A percentile compares a stretch with the other conserved stretches of the same genome.
Conservation (phyloP, 2,888 invertebrate genomes). For the Epirrhoe alternata region DNA sequence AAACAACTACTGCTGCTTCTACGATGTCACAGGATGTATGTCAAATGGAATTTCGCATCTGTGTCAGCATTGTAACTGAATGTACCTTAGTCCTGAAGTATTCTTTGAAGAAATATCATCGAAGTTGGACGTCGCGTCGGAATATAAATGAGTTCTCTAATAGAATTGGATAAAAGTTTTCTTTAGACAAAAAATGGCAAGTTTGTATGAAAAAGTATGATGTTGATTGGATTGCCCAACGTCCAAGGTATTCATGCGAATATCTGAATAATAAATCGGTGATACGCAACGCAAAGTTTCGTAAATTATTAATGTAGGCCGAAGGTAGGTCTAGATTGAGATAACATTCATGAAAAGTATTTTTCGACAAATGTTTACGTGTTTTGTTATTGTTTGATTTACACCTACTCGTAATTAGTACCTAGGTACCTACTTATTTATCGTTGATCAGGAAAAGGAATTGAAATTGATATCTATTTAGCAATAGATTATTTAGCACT, state of each 20-base stretch:
- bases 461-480: no score
- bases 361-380: no score
- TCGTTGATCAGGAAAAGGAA: no score
- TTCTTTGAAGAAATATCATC: slow-evolving; percentile 55
- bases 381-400: no score
- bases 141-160: slow-evolving; percentile 69
- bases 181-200: slow-evolving; percentile 60
- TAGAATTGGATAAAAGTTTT: slow-evolving; percentile 67
- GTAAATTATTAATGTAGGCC: slow-evolving; percentile 1
- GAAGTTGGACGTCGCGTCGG: slow-evolving; percentile 52
- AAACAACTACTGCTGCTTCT: not conserved
- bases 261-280: slow-evolving; percentile 26
- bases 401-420: no score
- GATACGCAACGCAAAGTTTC: slow-evolving; percentile 9
- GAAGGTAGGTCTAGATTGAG: no score
- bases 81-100: slow-evolving; percentile 40
- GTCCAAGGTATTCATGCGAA: slow-evolving; percentile 17
- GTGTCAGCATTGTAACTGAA: slow-evolving; percentile 18
- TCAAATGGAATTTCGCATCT: slow-evolving; percentile 14
- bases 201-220: slow-evolving; percentile 55
- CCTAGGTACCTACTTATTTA: no score
- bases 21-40: not conserved
- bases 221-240: slow-evolving; percentile 49
- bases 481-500: no score
- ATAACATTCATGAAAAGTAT: not conserved